phyloP scores from a whole-genome alignment of 2,797 vertebrate genomes.

The Cynopterus sphinx region DNA sequence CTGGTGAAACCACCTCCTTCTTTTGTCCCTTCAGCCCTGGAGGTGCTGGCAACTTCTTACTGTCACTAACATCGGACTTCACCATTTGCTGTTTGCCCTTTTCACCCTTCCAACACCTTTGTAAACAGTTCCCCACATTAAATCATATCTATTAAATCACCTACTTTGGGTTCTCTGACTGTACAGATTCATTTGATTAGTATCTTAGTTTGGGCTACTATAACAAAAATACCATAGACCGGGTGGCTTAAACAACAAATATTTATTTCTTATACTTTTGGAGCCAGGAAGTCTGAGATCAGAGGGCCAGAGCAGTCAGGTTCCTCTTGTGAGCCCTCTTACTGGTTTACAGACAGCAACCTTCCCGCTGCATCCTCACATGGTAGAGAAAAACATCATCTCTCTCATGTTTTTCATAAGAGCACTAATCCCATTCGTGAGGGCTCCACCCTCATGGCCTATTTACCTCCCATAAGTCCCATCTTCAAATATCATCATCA shows the following conservation, averaged over 20 bases:
- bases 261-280: background rate
- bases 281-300: background rate
- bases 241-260: background rate
- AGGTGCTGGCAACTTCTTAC: background rate
- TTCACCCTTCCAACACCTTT: background rate
- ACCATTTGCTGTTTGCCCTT: background rate
- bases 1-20: background rate
- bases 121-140: background rate
- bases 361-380: background rate
- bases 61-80: background rate
- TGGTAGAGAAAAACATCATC: background rate
- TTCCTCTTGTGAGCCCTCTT: background rate
- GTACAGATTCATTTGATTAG: background rate
- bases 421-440: background rate
- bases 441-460: background rate
- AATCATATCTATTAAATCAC: background rate
- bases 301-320: background rate
- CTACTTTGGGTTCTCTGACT: background rate
- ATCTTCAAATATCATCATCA: background rate
- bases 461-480: background rate
- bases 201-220: background rate
- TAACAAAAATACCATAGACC: background rate
- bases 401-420: background rate
- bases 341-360: background rate
- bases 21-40: background rate